phyloP scores from a whole-genome alignment of 2,113 vertebrate species.

The Pygoscelis adeliae region DNA sequence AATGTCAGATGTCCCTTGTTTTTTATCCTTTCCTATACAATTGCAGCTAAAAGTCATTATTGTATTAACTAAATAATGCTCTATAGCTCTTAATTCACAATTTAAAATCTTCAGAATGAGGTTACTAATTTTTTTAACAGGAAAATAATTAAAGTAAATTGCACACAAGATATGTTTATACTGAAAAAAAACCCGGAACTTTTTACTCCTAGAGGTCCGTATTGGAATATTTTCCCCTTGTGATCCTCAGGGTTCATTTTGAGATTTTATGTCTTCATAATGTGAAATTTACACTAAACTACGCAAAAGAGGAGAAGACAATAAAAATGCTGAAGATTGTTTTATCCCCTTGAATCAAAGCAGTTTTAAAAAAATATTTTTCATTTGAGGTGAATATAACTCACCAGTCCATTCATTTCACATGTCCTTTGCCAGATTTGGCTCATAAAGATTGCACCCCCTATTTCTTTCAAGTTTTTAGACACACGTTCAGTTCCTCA shows the following conservation, averaged over 20 bases:
- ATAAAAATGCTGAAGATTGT: not conserved
- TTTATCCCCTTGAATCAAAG: not conserved
- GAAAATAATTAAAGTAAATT: not conserved
- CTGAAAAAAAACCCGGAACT: not conserved
- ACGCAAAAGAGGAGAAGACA: not conserved
- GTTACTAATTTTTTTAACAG: not conserved
- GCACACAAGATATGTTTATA: not conserved
- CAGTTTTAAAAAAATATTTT: not conserved
- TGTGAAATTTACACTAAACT: not conserved
- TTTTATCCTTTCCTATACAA: not conserved
- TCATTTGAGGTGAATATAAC: not conserved
- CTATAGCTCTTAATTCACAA: not conserved
- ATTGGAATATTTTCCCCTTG: not conserved
- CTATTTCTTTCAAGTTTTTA: not conserved
- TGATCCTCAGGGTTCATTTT: not conserved
- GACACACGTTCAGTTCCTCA: not conserved
- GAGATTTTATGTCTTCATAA: not conserved
- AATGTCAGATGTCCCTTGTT: rapidly evolving
- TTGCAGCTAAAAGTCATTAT: not conserved
- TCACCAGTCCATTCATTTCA: not conserved
- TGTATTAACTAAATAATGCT: not conserved
- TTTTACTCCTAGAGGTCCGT: not conserved
- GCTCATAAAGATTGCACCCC: not conserved
- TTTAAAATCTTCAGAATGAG: not conserved
- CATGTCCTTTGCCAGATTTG: not conserved